Percentiles rank a stretch among this genome's conserved stretches.
Evolutionary conservation across 30 jellyfish, hydroid and myxozoan genomes (phyloP).

Genomic region (Aurelia sp.): DNA sequence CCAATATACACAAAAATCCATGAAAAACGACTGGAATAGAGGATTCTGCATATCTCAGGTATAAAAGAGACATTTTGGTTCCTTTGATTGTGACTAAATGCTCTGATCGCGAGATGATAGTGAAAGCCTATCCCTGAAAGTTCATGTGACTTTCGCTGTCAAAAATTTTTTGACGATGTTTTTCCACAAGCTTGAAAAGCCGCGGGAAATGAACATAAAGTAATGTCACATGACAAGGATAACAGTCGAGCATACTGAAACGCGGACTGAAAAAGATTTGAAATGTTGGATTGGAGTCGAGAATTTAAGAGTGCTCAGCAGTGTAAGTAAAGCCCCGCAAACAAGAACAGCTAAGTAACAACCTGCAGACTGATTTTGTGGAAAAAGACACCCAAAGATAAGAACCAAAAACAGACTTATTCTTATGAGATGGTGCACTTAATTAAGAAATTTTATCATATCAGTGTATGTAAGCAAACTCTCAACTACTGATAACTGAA

Average conservation of each 20-base stretch:
- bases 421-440: too few species aligned
- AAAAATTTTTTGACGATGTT: slow-evolving; percentile 25
- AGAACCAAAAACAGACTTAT: too few species aligned
- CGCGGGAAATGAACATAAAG: slow-evolving; percentile 43
- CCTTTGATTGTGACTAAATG: not conserved
- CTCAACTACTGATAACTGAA: too few species aligned
- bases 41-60: slow-evolving; percentile 88
- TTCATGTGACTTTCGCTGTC: slow-evolving; percentile 56
- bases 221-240: slow-evolving; percentile 54
- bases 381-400: too few species aligned
- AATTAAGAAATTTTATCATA: too few species aligned
- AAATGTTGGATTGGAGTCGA: not conserved
- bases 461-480: too few species aligned
- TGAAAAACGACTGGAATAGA: slow-evolving; percentile 90
- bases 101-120: too few species aligned
- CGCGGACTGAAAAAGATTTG: slow-evolving; percentile 36
- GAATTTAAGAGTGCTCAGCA: not conserved
- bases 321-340: too few species aligned
- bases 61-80: slow-evolving; percentile 83
- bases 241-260: not conserved
- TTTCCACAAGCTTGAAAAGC: slow-evolving; percentile 45
- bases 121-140: not conserved
- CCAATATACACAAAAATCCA: slow-evolving; percentile 93
- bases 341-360: too few species aligned
- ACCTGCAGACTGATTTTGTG: too few species aligned